phyloP scores from a whole-genome alignment of 64 coral and sea anemone genomes.

The Porites lutea region DNA sequence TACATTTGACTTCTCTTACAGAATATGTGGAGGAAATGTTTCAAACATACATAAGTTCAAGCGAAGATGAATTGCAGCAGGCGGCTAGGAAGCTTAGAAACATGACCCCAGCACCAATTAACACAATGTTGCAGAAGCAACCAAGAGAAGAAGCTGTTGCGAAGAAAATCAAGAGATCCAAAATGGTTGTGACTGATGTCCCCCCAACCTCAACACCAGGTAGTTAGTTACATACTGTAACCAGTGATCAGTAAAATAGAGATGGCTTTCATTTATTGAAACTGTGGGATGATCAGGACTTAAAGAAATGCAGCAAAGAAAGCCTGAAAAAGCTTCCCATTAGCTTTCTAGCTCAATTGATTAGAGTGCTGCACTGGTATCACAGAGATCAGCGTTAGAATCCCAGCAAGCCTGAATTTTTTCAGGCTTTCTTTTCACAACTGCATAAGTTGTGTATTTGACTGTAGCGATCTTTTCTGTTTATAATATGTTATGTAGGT shows the following conservation, averaged over 20 bases:
- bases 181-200: slow-evolving; percentile 10
- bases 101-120: slow-evolving; percentile 27
- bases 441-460: too few species aligned
- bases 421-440: too few species aligned
- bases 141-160: slow-evolving; percentile 23
- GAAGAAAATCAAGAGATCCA: neutral
- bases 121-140: slow-evolving; percentile 8
- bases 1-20: neutral
- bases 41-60: neutral
- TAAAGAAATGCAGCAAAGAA: neutral
- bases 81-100: neutral
- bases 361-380: neutral
- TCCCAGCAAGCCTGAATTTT: too few species aligned
- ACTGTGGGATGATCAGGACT: neutral
- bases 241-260: neutral
- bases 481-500: neutral
- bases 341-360: neutral
- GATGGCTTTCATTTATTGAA: slow-evolving; percentile 1
- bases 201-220: neutral
- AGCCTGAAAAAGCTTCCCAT: neutral
- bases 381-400: too few species aligned
- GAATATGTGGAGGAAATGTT: slow-evolving; percentile 33
- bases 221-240: neutral
- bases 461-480: too few species aligned
- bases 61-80: neutral